A percentile compares a stretch with the other conserved stretches of the same genome.
Conservation (phyloP, 2,113 vertebrate genomes). For the Mesitornis unicolor region DNA sequence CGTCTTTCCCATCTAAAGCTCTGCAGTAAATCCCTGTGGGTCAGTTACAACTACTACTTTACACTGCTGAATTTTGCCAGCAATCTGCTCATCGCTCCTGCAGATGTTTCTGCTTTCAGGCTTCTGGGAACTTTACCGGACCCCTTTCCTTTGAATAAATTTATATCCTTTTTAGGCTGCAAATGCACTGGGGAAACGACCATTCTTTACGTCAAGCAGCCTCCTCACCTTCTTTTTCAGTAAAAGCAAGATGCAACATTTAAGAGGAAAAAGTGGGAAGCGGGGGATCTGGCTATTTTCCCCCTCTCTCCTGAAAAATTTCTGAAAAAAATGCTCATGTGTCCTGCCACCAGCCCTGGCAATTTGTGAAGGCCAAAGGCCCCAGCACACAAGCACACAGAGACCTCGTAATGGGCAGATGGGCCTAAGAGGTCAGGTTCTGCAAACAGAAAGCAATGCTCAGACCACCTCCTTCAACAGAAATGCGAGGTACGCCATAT, state of each 20-base stretch:
- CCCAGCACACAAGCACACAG: background rate
- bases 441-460: background rate
- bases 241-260: conserved; percentile 12
- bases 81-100: conserved; percentile 65
- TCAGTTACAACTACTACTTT: conserved; percentile 65
- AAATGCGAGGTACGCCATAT: background rate
- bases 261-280: background rate
- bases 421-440: background rate
- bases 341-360: background rate
- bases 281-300: background rate
- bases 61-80: conserved; percentile 70
- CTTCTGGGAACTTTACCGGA: conserved; percentile 57
- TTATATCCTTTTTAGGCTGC: background rate
- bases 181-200: background rate
- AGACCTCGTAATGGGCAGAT: background rate
- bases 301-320: background rate
- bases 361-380: background rate
- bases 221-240: background rate
- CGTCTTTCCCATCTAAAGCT: conserved; percentile 52
- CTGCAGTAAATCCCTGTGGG: conserved; percentile 49
- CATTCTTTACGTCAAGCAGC: background rate
- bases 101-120: conserved; percentile 72
- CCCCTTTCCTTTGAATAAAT: conserved; percentile 33
- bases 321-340: background rate
- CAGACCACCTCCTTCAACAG: background rate